These are phyloP conservation scores for Labeo rohita DNA, from an alignment of 2,113 vertebrate species.

Conservation along the genomic window DNA sequence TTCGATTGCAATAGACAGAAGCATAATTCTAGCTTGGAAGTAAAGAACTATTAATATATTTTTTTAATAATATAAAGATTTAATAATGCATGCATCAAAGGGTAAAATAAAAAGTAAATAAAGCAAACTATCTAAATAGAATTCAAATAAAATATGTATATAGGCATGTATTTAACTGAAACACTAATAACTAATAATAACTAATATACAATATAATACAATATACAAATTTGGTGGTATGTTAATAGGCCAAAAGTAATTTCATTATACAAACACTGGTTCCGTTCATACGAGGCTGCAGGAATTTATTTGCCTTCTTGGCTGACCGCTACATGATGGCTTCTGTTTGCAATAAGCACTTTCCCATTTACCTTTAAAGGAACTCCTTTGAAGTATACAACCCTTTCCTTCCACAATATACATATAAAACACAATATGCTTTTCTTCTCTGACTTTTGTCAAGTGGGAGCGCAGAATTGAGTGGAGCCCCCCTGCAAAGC, in stretches of 20 bases:
- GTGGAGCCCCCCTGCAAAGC: constrained; percentile 66
- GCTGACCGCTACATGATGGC: constrained; percentile 63
- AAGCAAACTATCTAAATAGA: too few relatives aligned
- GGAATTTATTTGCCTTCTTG: constrained; percentile 46
- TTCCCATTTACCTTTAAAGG: constrained; percentile 64
- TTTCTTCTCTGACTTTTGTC: constrained; percentile 68
- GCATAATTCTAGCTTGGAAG: neutral
- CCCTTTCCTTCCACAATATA: constrained; percentile 59
- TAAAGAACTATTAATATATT: neutral
- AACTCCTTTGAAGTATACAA: constrained; percentile 69
- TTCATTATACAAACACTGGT: neutral
- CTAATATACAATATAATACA: neutral
- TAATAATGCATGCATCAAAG: neutral
- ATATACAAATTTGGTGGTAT: neutral
- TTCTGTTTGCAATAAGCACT: constrained; percentile 71
- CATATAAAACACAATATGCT: constrained; percentile 70
- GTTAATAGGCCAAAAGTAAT: constrained; percentile 2
- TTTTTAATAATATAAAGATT: neutral
- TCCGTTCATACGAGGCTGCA: neutral
- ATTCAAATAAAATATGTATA: too few relatives aligned
- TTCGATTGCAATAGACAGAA: neutral
- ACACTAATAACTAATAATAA: neutral
- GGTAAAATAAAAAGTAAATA: neutral
- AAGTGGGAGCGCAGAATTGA: constrained; percentile 60
- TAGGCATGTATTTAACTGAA: too few relatives aligned